Base-by-base conservation (phyloP, 2,888 invertebrate species). In the Rhingia campestris region DNA sequence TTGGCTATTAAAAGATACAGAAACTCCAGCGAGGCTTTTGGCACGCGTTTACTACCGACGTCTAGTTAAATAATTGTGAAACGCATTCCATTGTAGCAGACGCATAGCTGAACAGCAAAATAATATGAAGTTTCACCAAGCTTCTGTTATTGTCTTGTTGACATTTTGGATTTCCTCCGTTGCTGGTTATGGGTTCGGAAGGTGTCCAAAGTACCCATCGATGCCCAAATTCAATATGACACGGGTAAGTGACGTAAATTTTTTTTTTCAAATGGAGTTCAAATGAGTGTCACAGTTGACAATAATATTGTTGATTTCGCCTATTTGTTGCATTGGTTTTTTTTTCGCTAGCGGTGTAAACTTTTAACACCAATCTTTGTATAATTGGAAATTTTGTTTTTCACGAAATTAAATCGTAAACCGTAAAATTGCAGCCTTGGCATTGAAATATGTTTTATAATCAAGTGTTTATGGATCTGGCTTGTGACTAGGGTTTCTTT, bases 151-250 rank as follows among this genome's bases (percentile, higher is more conserved):
- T 32, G 70, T 79, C 66, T 75, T 76, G 54, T 58, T 85, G 67
- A 81, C 85, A 66, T 67, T 81, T 70, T 81, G 80, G 85, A 76
- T 81, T 72, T 72, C 75, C 56, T 81, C 69, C 10, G 82, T 63
- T 6, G 53, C 54, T 66, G 86, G 89, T 56, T 90, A 90, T 87
- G 95, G 94, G 53, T 91, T 95, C 49, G 95, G 95, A 82, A 93
- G 93, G 88, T 95, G 95, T 88, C 95, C 95, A 4, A 93, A 93
- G 86, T 94, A 94, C 89, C 93, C 93, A 61, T 93, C 94, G 87
- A 92, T 95, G 90, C 93, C 94, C 43, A 92, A 94, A 90, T 95
- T 95, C 88, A 94, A 95, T 88, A 92, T 94, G 86, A 92, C 93
- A 81, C 92, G 92, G 92, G 95, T 95, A 90, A 93, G 93, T 92